Base-by-base conservation (phyloP, 2,888 invertebrate species). In the Heteromyza rotundicornis region DNA sequence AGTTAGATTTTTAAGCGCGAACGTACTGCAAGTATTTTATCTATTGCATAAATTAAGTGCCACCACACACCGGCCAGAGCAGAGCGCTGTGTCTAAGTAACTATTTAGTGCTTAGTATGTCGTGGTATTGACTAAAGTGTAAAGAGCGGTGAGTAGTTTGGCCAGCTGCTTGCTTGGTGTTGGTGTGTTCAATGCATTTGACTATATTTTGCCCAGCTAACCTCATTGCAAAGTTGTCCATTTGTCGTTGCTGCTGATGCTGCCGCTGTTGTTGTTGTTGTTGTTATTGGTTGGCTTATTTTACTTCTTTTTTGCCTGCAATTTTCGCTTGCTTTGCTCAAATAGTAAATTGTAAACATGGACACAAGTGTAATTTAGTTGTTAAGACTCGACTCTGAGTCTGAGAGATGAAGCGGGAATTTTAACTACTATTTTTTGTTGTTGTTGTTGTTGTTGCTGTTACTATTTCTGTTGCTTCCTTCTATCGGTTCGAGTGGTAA, bases 281-380 rank as follows among this genome's bases (percentile, higher is more conserved):
- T n/a, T n/a, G n/a, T n/a, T n/a, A n/a, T n/a, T n/a, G 20, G 19
- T 19, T 51, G 5, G 14, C 2, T 10, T 51, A 14, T 23, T 51
- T 51, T 19, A 32, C 2, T 53, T 64, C 50, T 57, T 40, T 57
- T 16, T 51, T 27, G 44, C 22, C 40, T 12, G 12, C 17, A 32
- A 20, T 58, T 51, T 62, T 54, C 52, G 57, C 58, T 53, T 63
- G 57, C 64, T 65, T 64, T 59, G 67, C 71, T 62, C 22, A 12
- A 35, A 17, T 55, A 55, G 70, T 68, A 73, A 70, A 74, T 74
- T 74, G 74, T 75, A 68, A 76, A 75, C 77, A 74, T 70, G 75
- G 20, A 72, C 77, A 74, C 74, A 76, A 75, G 74, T 76, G 74
- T 74, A 74, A 74, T 74, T 74, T 74, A 74, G 77, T 76, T 76